phyloP scores from a whole-genome alignment of 2,888 invertebrate species.

The Acleris literana region DNA sequence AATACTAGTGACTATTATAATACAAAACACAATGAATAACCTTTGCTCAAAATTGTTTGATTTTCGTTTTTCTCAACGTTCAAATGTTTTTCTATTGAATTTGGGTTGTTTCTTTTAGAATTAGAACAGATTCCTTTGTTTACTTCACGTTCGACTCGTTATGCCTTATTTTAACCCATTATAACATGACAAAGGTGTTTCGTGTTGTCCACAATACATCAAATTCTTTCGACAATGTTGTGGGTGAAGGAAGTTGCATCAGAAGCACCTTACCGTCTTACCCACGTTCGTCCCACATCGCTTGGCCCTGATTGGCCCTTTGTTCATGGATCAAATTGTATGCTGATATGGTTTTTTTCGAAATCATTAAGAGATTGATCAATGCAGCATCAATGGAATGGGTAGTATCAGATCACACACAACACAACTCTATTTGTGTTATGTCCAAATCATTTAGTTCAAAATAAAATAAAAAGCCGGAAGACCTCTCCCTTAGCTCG shows the following conservation, averaged over 20 bases:
- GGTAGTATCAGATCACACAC: too few species aligned
- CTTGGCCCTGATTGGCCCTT: conserved; percentile 58
- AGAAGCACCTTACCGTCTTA: conserved; percentile 57
- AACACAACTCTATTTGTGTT: too few species aligned
- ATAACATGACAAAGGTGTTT: conserved; percentile 23
- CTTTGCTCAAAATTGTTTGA: too few species aligned
- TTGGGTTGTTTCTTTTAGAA: background rate
- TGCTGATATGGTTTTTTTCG: conserved; percentile 10
- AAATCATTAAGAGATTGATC: background rate
- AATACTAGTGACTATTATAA: background rate
- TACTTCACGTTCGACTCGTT: background rate
- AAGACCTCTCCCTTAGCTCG: too few species aligned
- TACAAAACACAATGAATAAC: too few species aligned
- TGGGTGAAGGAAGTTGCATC: conserved; percentile 75
- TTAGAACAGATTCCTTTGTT: background rate
- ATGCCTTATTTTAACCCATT: conserved; percentile 27
- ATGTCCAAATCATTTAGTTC: background rate
- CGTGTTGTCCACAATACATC: conserved; percentile 43
- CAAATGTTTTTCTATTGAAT: background rate
- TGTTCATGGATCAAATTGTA: conserved; percentile 45
- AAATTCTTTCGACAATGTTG: conserved; percentile 54
- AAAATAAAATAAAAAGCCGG: background rate
- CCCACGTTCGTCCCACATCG: conserved; percentile 63
- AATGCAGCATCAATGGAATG: background rate
- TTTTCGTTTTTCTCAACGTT: too few species aligned